Conservation (phyloP, 2,113 vertebrate genomes). For the Microcebus griseorufus region DNA sequence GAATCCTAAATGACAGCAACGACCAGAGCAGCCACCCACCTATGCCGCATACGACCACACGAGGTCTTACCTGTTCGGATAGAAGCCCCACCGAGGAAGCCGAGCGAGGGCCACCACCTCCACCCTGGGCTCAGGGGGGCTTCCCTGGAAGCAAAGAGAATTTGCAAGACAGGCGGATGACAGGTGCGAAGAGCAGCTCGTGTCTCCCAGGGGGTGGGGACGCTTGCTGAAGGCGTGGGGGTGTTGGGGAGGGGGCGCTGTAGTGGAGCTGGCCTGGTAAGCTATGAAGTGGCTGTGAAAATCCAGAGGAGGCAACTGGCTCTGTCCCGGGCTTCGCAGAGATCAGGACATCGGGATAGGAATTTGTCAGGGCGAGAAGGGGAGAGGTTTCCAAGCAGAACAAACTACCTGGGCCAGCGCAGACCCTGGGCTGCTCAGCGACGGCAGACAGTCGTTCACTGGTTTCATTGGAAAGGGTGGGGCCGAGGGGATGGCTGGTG, state of each 20-base stretch:
- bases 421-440: background rate
- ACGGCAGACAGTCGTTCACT: fast-evolving
- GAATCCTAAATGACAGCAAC: background rate
- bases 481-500: fast-evolving
- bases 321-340: background rate
- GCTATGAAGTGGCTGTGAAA: background rate
- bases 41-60: background rate
- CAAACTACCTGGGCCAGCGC: too few species aligned
- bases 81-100: background rate
- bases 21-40: background rate
- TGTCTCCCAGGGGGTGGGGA: background rate
- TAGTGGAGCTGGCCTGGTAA: fast-evolving
- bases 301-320: background rate
- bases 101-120: background rate
- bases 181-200: background rate
- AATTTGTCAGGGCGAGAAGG: background rate
- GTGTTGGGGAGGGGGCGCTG: background rate
- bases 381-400: background rate
- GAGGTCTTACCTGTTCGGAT: fast-evolving
- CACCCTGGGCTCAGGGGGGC: background rate
- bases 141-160: background rate
- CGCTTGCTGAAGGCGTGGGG: fast-evolving
- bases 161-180: background rate
- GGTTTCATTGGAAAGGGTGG: background rate
- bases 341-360: fast-evolving